A percentile compares a stretch with the other conserved stretches of the same genome.
Evolutionary conservation across 2,888 invertebrate genomes (phyloP).

Genomic region (Ectemnius continuus): DNA sequence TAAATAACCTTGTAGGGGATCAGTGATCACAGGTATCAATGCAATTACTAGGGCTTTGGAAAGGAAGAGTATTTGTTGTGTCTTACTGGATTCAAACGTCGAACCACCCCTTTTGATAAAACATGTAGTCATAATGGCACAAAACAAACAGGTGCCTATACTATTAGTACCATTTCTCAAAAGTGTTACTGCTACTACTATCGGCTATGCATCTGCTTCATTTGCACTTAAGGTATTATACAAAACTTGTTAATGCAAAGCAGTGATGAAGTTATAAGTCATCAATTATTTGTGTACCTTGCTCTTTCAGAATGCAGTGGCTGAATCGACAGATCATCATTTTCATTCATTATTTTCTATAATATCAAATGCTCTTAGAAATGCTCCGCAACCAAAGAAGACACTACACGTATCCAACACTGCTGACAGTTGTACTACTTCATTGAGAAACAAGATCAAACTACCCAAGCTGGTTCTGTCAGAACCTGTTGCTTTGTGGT

Average conservation of each 20-base stretch:
- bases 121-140: conserved; percentile 71
- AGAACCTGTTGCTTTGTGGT: not conserved
- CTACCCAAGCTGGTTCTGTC: not conserved
- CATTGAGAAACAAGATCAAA: not conserved
- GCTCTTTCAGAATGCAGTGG: conserved; percentile 56
- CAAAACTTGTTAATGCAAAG: not conserved
- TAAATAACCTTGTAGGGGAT: conserved; percentile 52
- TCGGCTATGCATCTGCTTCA: conserved; percentile 68
- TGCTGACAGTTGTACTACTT: conserved; percentile 15
- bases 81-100: conserved; percentile 69
- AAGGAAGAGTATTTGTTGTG: conserved; percentile 62
- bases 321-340: conserved; percentile 45
- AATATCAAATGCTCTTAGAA: conserved; percentile 50
- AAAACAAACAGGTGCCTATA: conserved; percentile 67
- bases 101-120: conserved; percentile 69
- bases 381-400: conserved; percentile 35
- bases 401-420: conserved; percentile 29
- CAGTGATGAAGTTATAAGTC: not conserved
- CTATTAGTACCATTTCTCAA: conserved; percentile 70
- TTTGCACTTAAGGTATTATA: conserved; percentile 68
- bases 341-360: conserved; percentile 61
- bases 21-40: conserved; percentile 70
- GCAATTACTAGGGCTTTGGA: conserved; percentile 71
- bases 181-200: conserved; percentile 56
- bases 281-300: conserved; percentile 20